These are phyloP conservation scores for Oasisia sp. DNA, from an alignment of 2,888 invertebrate genomes.

Conservation along the genomic window DNA sequence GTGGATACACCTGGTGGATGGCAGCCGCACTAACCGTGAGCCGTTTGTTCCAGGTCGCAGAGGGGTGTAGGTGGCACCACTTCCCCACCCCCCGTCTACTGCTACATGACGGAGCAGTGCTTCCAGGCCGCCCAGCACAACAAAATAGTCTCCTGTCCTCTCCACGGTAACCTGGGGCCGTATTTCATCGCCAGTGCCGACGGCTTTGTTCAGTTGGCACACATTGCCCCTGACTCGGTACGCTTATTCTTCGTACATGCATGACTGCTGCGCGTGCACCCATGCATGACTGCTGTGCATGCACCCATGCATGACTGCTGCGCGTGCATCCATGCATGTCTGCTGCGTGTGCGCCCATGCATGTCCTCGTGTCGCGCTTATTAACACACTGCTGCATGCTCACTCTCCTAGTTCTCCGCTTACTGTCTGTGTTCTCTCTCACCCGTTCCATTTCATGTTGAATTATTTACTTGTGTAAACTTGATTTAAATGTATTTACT, in stretches of 20 bases:
- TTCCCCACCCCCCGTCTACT: conserved; percentile 34
- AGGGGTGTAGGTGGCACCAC: neutral
- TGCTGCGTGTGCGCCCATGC: neutral
- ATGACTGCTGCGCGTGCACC: neutral
- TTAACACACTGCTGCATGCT: neutral
- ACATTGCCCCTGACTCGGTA: conserved; percentile 93
- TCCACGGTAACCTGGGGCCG: conserved; percentile 78
- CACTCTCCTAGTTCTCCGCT: too few relatives aligned
- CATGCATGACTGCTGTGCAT: neutral
- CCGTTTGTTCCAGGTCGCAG: neutral
- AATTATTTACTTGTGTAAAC: too few relatives aligned
- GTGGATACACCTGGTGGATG: neutral
- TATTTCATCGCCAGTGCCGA: conserved; percentile 48
- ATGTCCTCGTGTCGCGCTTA: neutral
- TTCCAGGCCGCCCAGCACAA: conserved; percentile 86
- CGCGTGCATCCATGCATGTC: neutral
- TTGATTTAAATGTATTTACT: too few relatives aligned
- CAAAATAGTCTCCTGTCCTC: conserved; percentile 79
- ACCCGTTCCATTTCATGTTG: too few relatives aligned
- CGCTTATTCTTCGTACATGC: conserved; percentile 49
- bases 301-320: neutral
- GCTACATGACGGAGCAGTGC: conserved; percentile 87
- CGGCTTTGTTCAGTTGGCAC: conserved; percentile 69
- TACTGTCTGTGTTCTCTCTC: too few relatives aligned
- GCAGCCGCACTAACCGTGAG: neutral